Conservation (phyloP, 2,888 invertebrate species). For the Nomada fucata region DNA sequence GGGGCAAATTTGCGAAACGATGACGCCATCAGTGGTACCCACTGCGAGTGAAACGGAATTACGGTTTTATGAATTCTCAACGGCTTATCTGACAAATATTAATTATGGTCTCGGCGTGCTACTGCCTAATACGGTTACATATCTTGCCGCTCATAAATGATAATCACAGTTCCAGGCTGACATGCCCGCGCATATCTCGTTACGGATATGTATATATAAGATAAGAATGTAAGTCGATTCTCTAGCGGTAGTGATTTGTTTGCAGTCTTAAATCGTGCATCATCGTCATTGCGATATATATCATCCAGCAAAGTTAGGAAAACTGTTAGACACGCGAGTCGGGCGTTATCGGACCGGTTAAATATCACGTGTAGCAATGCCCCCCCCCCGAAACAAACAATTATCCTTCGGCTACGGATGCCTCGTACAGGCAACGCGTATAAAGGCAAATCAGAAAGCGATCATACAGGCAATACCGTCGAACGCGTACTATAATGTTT, state of each 20-base stretch:
- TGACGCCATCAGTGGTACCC: conserved; percentile 13
- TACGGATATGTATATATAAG: conserved; percentile 23
- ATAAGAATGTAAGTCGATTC: conserved; percentile 40
- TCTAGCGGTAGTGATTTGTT: conserved; percentile 45
- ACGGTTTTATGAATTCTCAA: neutral
- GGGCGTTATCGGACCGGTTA: conserved; percentile 25
- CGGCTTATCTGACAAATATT: conserved; percentile 19
- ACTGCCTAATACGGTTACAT: conserved; percentile 23
- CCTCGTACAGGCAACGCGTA: neutral
- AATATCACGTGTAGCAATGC: conserved; percentile 25
- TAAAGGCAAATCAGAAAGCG: conserved; percentile 31
- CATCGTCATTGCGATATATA: conserved; percentile 39
- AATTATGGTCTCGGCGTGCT: neutral
- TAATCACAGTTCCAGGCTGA: conserved; percentile 28
- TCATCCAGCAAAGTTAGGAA: conserved; percentile 38
- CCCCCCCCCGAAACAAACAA: conserved; percentile 44
- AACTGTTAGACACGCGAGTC: conserved; percentile 36
- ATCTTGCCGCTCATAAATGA: conserved; percentile 41
- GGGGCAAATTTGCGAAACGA: conserved; percentile 29
- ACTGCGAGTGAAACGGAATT: conserved; percentile 8
- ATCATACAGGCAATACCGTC: conserved; percentile 24
- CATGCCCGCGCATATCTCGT: conserved; percentile 26
- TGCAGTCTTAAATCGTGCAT: conserved; percentile 37
- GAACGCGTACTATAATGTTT: conserved; percentile 21
- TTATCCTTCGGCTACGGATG: conserved; percentile 32